Percentiles rank a stretch among this genome's conserved stretches.
Evolutionary conservation across 2,113 vertebrate species (phyloP).

Genomic region (Rhagologus leucostigma): DNA sequence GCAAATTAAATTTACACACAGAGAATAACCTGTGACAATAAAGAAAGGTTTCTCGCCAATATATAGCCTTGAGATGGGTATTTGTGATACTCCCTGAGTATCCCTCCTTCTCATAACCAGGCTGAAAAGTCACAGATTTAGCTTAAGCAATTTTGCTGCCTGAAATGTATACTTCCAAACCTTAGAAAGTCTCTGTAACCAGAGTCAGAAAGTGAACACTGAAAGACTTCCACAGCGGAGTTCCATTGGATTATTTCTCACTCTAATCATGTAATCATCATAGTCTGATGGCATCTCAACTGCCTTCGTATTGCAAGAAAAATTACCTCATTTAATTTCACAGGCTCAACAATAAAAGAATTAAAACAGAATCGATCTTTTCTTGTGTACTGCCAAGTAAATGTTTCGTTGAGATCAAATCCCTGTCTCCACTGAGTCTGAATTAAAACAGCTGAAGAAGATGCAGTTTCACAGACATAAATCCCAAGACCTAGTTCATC

Average conservation of each 20-base stretch:
- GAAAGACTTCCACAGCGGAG: background rate
- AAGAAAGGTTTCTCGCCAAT: background rate
- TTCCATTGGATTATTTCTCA: background rate
- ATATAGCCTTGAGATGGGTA: background rate
- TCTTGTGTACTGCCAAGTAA: background rate
- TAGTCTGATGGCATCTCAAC: background rate
- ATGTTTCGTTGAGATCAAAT: background rate
- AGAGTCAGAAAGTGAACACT: background rate
- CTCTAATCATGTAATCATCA: background rate
- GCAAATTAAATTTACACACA: rapidly evolving
- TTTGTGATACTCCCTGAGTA: background rate
- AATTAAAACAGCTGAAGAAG: background rate
- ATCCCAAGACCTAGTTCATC: background rate
- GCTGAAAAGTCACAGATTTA: background rate
- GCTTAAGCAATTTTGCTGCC: background rate
- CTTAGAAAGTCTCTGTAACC: background rate
- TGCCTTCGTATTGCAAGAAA: background rate
- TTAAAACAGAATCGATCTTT: background rate
- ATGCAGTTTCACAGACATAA: background rate
- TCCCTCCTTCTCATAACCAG: background rate
- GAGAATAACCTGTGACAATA: background rate
- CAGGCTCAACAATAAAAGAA: background rate
- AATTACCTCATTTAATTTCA: background rate
- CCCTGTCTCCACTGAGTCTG: background rate
- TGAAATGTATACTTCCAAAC: background rate